phyloP scores from a whole-genome alignment of 2,888 invertebrate species.

The Drosophila hamatofila region DNA sequence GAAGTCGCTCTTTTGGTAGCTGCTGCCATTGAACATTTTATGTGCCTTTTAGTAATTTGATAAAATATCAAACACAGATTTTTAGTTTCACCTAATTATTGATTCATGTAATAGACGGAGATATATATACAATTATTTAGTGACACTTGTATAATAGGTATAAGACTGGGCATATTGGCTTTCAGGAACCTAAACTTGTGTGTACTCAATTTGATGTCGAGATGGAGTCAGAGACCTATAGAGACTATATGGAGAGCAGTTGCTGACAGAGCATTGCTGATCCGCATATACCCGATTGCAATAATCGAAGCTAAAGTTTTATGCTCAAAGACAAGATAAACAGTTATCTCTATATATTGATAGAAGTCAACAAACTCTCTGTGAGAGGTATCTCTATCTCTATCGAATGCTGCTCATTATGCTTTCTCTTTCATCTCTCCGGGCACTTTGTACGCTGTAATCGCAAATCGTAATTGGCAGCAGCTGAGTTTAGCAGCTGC shows the following conservation, averaged over 20 bases:
- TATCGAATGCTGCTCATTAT: background rate
- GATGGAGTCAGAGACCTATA: too few species aligned
- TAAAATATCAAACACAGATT: background rate
- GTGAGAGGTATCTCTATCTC: background rate
- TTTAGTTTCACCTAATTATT: background rate
- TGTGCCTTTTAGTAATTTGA: background rate
- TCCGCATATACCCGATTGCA: background rate
- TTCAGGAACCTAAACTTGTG: background rate
- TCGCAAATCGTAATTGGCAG: slow-evolving; percentile 7
- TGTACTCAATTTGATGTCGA: too few species aligned
- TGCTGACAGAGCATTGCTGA: background rate
- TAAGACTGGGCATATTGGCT: background rate
- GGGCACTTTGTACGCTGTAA: background rate
- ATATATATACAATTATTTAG: background rate
- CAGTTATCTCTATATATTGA: too few species aligned
- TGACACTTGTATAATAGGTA: background rate
- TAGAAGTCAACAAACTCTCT: too few species aligned
- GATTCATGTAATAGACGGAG: background rate
- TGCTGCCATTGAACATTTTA: background rate
- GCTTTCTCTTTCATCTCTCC: background rate
- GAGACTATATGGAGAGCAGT: background rate
- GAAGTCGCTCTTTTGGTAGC: background rate
- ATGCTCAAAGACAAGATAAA: too few species aligned
- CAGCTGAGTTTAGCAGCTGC: background rate
- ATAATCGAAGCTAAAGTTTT: background rate